Evolutionary conservation across 1,140 invertebrate genomes (phyloP), one percentile per base, ranked within the genome.

Genomic region (Ditylenchus dipsaci): DNA sequence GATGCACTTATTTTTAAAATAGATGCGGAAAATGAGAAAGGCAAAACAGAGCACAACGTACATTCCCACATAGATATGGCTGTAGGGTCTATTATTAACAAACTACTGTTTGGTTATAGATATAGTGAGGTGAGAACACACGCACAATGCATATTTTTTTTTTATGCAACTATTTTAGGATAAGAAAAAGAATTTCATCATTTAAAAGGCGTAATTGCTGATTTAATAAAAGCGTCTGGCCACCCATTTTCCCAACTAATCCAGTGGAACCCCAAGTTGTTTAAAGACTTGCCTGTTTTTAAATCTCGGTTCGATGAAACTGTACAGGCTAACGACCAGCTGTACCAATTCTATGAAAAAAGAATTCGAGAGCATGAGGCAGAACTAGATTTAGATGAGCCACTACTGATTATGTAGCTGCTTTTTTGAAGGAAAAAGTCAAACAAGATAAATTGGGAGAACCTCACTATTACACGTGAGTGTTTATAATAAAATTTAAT

Each of bases 41-140:
- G 49, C 8, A 15, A 21, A 15, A 53, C n/a, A 53, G 49, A 53
- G 15, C 49, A 53, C 49, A 53, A 53, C 49, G 3, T 53, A 8
- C n/a, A 3, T 21, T 53, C 49, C n/a, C 26, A 33, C 11, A 30
- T 74, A 33, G 73, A 74, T 60, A 23, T 74, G 17, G 42, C 47
- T 21, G 62, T 74, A 19, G 73, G 73, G 9, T 74, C 73, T 33
- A 65, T 74, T 38, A 74, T 74, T 27, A 76, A 70, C 42, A 49
- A 33, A 21, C 43, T 75, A 1, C 29, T 74, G 15, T 76, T 74
- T 58, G 73, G 73, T 1, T 72, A 71, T 27, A 59, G 74, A n/a
- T 74, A 71, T 53, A 57, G 57, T 47, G 33, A 53, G 1, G 72
- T 27, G 26, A 17, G 49, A 67, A 58, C 21, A 23, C 21, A 63